Conservation (phyloP, 1,140 invertebrate species). For the Lasioglossum baleicum region DNA sequence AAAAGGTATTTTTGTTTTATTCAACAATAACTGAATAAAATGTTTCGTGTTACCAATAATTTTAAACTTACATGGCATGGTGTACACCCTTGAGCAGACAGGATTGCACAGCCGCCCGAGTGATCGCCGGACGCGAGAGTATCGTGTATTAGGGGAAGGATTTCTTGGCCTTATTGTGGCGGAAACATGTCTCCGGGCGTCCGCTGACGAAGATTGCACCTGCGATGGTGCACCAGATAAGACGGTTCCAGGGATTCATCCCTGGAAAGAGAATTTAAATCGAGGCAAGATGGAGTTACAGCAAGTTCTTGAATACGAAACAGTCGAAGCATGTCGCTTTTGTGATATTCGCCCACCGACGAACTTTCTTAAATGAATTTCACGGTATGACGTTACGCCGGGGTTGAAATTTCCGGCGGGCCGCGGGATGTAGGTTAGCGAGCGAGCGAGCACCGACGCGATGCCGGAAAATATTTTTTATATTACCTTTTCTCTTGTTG, state of each 20-base stretch:
- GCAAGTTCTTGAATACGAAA: constrained; percentile 44
- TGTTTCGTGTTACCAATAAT: no score
- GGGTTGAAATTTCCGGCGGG: constrained; percentile 20
- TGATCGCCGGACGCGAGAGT: not conserved
- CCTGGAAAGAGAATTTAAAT: constrained; percentile 54
- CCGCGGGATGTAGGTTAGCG: constrained; percentile 18
- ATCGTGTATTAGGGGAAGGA: constrained; percentile 11
- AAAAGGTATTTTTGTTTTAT: no score
- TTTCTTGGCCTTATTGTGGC: constrained; percentile 17
- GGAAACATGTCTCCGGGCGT: constrained; percentile 11
- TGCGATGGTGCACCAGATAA: constrained; percentile 34
- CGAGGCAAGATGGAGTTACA: constrained; percentile 39
- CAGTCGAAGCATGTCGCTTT: constrained; percentile 35
- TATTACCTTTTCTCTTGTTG: not conserved
- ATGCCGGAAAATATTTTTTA: not conserved
- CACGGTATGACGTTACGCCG: not conserved
- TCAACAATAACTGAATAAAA: no score
- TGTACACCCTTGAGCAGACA: no score
- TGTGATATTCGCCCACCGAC: constrained; percentile 25
- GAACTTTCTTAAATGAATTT: constrained; percentile 40
- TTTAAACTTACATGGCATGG: no score
- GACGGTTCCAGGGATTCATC: constrained; percentile 36
- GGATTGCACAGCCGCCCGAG: no score
- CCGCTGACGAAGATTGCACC: constrained; percentile 25
- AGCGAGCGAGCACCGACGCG: not conserved